These are phyloP conservation scores for Gobiocypris rarus DNA, from an alignment of 2,113 vertebrate genomes.

Conservation along the genomic window DNA sequence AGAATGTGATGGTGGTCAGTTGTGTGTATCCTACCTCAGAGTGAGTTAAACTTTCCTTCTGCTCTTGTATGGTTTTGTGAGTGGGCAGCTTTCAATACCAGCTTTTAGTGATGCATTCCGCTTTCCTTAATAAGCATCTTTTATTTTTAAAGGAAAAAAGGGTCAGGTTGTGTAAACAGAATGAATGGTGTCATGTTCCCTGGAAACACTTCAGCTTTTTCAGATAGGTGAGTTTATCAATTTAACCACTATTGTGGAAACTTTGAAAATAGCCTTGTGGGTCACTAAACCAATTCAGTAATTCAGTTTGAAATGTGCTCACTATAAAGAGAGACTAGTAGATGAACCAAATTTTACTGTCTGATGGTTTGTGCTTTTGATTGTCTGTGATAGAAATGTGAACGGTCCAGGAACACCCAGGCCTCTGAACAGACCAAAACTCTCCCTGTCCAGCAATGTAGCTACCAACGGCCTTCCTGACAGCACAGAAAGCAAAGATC, in stretches of 20 bases:
- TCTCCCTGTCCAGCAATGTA: conserved; percentile 82
- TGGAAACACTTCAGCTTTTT: conserved; percentile 86
- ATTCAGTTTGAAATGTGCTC: neutral
- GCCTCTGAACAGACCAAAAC: conserved; percentile 86
- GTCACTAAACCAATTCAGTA: neutral
- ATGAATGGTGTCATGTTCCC: conserved; percentile 98
- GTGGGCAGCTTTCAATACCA: neutral
- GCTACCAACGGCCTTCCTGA: conserved; percentile 93
- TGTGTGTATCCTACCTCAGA: conserved; percentile 92
- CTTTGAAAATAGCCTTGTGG: neutral
- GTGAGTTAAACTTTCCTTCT: conserved; percentile 78
- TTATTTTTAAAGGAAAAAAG: conserved; percentile 86
- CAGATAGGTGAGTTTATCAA: conserved; percentile 83
- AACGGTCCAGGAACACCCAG: conserved; percentile 90
- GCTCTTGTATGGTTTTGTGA: neutral
- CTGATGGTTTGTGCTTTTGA: neutral
- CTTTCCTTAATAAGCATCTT: neutral
- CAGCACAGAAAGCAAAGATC: conserved; percentile 82
- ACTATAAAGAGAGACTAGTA: neutral
- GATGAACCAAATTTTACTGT: neutral
- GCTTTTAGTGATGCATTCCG: neutral
- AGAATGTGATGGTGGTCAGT: conserved; percentile 99
- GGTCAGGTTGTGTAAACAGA: conserved; percentile 86
- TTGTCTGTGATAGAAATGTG: conserved; percentile 77
- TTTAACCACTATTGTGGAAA: conserved; percentile 1